Conservation (phyloP, 30 jellyfish, hydroid and myxozoan genomes). For the Rhopilema esculentum region DNA sequence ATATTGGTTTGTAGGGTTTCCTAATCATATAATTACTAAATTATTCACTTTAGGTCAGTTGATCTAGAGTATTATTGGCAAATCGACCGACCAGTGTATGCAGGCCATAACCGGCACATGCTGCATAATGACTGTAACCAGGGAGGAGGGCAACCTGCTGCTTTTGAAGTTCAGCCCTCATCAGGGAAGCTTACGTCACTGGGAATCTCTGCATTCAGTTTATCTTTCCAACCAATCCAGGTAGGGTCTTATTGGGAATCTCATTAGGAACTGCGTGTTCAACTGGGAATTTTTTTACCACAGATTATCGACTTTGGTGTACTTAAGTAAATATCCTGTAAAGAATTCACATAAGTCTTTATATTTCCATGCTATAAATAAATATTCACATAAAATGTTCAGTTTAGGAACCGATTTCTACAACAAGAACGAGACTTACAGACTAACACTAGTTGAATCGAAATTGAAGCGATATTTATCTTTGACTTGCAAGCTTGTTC, state of each 20-base stretch:
- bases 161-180: slow-evolving; percentile 33
- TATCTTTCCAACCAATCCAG: slow-evolving; percentile 57
- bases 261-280: background rate
- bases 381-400: too few species aligned
- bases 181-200: slow-evolving; percentile 42
- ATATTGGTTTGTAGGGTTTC: background rate
- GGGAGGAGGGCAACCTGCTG: background rate
- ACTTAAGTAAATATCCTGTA: too few species aligned
- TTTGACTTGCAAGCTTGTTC: too few species aligned
- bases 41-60: slow-evolving; percentile 37
- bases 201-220: slow-evolving; percentile 1
- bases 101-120: background rate
- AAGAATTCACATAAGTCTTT: too few species aligned
- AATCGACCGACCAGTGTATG: slow-evolving; percentile 59
- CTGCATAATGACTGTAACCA: background rate
- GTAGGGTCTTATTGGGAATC: background rate
- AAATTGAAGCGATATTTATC: too few species aligned
- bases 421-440: too few species aligned
- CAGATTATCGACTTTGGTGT: background rate
- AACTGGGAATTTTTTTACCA: background rate
- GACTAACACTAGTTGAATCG: too few species aligned
- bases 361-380: too few species aligned
- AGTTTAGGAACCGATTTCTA: too few species aligned
- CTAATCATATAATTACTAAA: background rate
- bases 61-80: slow-evolving; percentile 55